phyloP scores from a whole-genome alignment of 2,888 invertebrate species.

The Eristalis tenax region DNA sequence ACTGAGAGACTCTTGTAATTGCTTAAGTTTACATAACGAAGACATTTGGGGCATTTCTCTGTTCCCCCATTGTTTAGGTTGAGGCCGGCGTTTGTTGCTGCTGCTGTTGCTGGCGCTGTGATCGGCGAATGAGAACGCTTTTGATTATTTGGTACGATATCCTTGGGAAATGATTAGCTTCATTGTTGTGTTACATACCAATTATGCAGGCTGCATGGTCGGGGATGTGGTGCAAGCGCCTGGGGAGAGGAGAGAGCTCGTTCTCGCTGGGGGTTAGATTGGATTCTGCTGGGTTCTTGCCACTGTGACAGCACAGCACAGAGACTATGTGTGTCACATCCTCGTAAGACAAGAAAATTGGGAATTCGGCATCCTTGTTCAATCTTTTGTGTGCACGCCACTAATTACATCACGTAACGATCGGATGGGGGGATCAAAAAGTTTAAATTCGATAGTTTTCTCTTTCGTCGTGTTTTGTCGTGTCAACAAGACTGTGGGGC shows the following conservation, averaged over 20 bases:
- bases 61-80: constrained; percentile 32
- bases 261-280: too few relatives aligned
- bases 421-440: not conserved
- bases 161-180: constrained; percentile 52
- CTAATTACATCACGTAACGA: not conserved
- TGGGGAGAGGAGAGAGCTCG: not conserved
- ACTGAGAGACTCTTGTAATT: constrained; percentile 50
- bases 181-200: constrained; percentile 19
- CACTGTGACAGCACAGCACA: not conserved
- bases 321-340: not conserved
- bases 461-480: not conserved
- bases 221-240: not conserved
- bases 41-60: constrained; percentile 47
- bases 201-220: constrained; percentile 6
- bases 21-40: constrained; percentile 62
- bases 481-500: too few relatives aligned
- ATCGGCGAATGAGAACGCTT: constrained; percentile 32
- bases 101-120: not conserved
- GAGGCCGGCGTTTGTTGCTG: constrained; percentile 5
- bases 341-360: not conserved
- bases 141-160: constrained; percentile 46
- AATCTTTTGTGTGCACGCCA: not conserved
- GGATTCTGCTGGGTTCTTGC: not conserved
- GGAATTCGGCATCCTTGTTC: not conserved
- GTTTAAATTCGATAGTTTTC: not conserved